A percentile compares a stretch with the other conserved stretches of the same genome.
Evolutionary conservation across 2,888 invertebrate genomes (phyloP).

Genomic region (Melieria picta): DNA sequence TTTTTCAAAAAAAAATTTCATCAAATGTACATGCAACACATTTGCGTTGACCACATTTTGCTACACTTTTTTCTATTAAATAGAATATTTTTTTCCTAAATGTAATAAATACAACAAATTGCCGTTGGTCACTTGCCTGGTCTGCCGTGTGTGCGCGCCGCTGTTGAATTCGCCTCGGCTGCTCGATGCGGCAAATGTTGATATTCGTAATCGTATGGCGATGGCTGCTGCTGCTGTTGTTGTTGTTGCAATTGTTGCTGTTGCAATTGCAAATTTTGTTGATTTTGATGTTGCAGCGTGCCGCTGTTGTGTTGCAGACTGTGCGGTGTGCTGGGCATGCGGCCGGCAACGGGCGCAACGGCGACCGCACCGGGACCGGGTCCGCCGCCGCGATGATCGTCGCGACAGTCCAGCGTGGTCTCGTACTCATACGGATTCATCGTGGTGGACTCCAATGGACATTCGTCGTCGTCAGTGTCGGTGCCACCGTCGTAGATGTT

Average conservation of each 20-base stretch:
- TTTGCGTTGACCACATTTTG: no score
- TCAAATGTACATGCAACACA: not conserved
- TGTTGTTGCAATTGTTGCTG: slow-evolving; percentile 46
- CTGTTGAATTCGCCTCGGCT: slow-evolving; percentile 49
- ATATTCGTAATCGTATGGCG: slow-evolving; percentile 64
- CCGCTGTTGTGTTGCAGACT: not conserved
- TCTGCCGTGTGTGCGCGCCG: slow-evolving; percentile 63
- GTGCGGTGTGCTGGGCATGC: slow-evolving; percentile 26
- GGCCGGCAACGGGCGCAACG: slow-evolving; percentile 37
- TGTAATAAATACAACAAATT: no score
- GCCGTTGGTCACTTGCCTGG: slow-evolving; percentile 57
- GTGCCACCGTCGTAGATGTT: slow-evolving; percentile 65
- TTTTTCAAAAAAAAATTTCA: not conserved
- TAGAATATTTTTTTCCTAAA: no score
- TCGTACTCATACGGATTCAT: slow-evolving; percentile 67
- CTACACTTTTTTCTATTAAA: no score
- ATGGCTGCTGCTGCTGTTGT: slow-evolving; percentile 49
- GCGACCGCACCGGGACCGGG: slow-evolving; percentile 49
- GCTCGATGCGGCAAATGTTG: slow-evolving; percentile 62
- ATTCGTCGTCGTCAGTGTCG: slow-evolving; percentile 65
- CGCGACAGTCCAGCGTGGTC: slow-evolving; percentile 66
- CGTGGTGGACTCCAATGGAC: slow-evolving; percentile 62
- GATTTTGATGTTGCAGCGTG: slow-evolving; percentile 58
- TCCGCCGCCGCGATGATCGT: slow-evolving; percentile 56
- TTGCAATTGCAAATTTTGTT: slow-evolving; percentile 58